Conservation (phyloP, 2,888 invertebrate genomes). For the Octodonta nipae region DNA sequence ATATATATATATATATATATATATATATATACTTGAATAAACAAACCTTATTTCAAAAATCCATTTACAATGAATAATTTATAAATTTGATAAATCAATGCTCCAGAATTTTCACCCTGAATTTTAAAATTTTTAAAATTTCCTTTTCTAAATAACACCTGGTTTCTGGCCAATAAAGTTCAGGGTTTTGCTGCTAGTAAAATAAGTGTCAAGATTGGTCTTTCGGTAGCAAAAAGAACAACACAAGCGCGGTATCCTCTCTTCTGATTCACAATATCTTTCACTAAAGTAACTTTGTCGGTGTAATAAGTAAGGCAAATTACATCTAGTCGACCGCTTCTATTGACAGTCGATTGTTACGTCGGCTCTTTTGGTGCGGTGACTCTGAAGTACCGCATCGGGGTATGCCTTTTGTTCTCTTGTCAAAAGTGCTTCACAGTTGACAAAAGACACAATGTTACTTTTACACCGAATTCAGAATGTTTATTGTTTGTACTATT, state of each 20-base stretch:
- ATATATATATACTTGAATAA: neutral
- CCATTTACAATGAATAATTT: no score
- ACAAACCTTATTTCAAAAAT: neutral
- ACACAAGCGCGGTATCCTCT: no score
- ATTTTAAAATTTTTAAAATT: no score
- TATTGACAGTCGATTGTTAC: constrained; percentile 24
- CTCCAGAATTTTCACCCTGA: no score
- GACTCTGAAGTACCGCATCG: constrained; percentile 34
- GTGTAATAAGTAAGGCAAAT: constrained; percentile 29
- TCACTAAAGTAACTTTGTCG: constrained; percentile 25
- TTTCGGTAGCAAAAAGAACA: neutral
- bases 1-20: constrained; percentile 1
- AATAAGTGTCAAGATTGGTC: no score
- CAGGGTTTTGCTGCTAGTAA: no score
- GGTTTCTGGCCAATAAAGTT: no score
- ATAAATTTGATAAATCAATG: no score
- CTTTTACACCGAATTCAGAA: constrained; percentile 32
- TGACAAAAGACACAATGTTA: constrained; percentile 33
- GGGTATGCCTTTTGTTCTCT: constrained; percentile 28
- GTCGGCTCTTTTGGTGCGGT: constrained; percentile 26
- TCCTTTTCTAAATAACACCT: no score
- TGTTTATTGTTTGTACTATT: constrained; percentile 33
- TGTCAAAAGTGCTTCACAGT: constrained; percentile 34
- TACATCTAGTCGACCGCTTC: constrained; percentile 30
- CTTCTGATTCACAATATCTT: no score